Conservation (phyloP, 1,140 invertebrate species). For the Camponotus pennsylvanicus region DNA sequence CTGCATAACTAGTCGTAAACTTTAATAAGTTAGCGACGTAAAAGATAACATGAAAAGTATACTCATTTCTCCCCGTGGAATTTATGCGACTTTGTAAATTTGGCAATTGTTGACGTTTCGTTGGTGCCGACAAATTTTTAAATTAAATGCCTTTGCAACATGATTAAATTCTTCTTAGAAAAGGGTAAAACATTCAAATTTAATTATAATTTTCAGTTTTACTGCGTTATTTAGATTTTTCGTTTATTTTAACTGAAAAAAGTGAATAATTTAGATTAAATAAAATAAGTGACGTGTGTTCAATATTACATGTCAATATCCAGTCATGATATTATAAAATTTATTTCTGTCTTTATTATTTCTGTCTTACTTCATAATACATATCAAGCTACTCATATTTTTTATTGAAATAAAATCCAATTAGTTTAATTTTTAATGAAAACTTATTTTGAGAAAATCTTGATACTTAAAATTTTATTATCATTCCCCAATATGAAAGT, state of each 20-base stretch:
- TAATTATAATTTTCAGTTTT: not conserved
- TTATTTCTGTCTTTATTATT: too few relatives aligned
- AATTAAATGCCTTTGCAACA: not conserved
- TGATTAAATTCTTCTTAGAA: conserved; percentile 1
- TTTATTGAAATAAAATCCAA: too few relatives aligned
- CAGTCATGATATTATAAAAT: not conserved
- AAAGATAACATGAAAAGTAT: not conserved
- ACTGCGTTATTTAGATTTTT: not conserved
- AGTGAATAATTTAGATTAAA: not conserved
- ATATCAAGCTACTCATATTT: too few relatives aligned
- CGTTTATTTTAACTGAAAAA: too few relatives aligned
- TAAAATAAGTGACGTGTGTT: too few relatives aligned
- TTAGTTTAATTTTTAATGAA: too few relatives aligned
- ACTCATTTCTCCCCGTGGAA: not conserved
- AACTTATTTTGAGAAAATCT: too few relatives aligned
- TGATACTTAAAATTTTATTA: not conserved
- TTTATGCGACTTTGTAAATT: not conserved
- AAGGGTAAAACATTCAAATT: not conserved
- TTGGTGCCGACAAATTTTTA: not conserved
- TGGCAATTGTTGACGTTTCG: not conserved
- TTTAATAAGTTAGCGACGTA: not conserved
- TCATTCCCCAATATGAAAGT: not conserved
- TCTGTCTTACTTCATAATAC: too few relatives aligned
- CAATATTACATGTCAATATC: not conserved
- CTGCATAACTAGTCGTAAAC: not conserved